phyloP scores from a whole-genome alignment of 2,888 invertebrate genomes.

The Lithodes maja region DNA sequence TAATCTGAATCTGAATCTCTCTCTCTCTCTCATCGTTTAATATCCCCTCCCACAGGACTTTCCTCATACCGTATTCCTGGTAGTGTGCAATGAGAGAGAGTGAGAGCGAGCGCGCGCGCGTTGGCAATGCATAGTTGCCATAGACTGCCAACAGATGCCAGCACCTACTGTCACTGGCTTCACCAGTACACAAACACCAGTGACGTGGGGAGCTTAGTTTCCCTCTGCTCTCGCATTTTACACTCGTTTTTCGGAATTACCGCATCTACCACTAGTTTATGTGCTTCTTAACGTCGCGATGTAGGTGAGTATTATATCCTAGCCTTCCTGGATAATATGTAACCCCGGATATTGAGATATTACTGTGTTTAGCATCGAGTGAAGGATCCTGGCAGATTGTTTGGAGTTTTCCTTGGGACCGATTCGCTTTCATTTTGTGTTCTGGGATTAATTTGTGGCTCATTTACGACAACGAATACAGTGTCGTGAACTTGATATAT shows the following conservation, averaged over 20 bases:
- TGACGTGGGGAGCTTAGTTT: background rate
- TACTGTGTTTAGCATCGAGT: too few species aligned
- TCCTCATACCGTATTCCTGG: too few species aligned
- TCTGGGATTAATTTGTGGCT: too few species aligned
- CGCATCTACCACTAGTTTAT: background rate
- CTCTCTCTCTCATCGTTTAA: too few species aligned
- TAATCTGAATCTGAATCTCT: too few species aligned
- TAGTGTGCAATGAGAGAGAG: too few species aligned
- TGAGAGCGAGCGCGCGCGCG: too few species aligned
- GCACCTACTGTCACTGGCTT: background rate
- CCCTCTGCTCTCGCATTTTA: background rate
- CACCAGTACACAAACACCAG: constrained; percentile 9
- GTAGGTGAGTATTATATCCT: background rate
- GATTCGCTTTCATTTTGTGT: background rate
- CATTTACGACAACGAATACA: too few species aligned
- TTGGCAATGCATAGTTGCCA: constrained; percentile 9
- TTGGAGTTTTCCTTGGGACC: background rate
- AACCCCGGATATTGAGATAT: too few species aligned
- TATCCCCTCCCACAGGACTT: too few species aligned
- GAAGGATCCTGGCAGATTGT: background rate
- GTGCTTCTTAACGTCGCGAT: background rate
- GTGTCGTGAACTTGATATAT: too few species aligned
- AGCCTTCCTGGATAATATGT: too few species aligned
- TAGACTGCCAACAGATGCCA: constrained; percentile 6
- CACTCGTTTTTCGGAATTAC: background rate